Base-by-base conservation (phyloP, 2,113 vertebrate genomes). In the Andinoacara biseriatus region DNA sequence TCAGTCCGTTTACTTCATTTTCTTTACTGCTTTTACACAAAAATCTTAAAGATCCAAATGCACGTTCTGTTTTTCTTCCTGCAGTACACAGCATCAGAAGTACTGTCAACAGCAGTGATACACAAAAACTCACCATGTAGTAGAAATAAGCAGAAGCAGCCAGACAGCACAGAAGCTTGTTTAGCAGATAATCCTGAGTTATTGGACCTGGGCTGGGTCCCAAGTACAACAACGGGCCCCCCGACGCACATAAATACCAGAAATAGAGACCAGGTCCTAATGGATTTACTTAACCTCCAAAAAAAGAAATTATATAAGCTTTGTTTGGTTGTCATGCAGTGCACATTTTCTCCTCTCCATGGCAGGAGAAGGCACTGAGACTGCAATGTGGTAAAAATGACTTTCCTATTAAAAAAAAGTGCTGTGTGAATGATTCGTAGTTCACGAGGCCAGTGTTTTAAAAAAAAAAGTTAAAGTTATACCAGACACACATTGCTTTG, bases 201-300 rank as follows among this genome's bases (percentile, higher is more conserved):
- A 85, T 57, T 87, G 67, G 67, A 67, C n/a, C 75, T 62, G 38
- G 87, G 76, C 80, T 0, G 3, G 3, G 22, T 54, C 72, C 85
- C 89, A 90, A 90, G 46, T 40, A 81, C 75, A 88, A 89, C 82
- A 89, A 33, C 67, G 40, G 20, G 46, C 74, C 89, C 67, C 89
- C 17, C 14, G 87, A 58, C 22, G 10, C 76, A 58, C 63, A 88
- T 82, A 76, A 87, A 89, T 82, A 78, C 72, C 67, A 77, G 57
- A 62, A 76, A 86, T 83, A 82, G 67, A 89, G 77, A 58, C 9
- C 60, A 76, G 54, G 57, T 58, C 76, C 72, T 40, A 33, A 78
- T 2, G 11, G 69, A 84, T 67, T 82, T 22, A 38, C 46, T 74
- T 43, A 78, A 82, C 83, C 52, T 75, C 77, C 3, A 38, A 60